These are phyloP conservation scores for Chymomyza procnemis DNA, from an alignment of 2,888 invertebrate genomes.

Conservation along the genomic window DNA sequence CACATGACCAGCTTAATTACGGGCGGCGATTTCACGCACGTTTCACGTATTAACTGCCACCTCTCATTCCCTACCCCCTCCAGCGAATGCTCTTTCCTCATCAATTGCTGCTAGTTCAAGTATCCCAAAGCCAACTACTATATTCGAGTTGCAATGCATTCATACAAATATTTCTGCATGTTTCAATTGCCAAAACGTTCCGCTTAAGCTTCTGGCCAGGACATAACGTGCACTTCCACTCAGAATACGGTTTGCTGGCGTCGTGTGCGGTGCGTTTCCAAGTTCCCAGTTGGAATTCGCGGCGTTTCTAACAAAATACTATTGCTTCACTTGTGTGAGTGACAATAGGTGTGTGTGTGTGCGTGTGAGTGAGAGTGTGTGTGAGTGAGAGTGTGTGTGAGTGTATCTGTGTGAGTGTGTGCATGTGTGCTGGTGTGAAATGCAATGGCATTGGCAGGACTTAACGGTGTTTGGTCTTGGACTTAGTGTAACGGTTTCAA, in stretches of 20 bases:
- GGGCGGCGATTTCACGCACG: conserved; percentile 1
- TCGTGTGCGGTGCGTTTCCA: conserved; percentile 65
- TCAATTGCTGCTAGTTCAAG: background rate
- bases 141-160: background rate
- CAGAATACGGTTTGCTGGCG: conserved; percentile 70
- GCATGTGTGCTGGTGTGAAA: conserved; percentile 4
- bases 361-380: conserved; percentile 13
- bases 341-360: background rate
- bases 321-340: too few relatives aligned
- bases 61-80: background rate
- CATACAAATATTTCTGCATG: conserved; percentile 24
- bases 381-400: conserved; percentile 25
- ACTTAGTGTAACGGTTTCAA: background rate
- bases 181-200: conserved; percentile 53
- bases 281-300: conserved; percentile 43
- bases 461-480: background rate
- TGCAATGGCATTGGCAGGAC: background rate
- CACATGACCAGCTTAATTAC: background rate
- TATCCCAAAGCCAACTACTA: background rate
- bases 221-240: conserved; percentile 43
- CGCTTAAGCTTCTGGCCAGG: conserved; percentile 40
- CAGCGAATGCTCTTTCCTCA: background rate
- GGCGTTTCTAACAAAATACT: conserved; percentile 18
- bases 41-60: background rate
- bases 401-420: conserved; percentile 10